These are phyloP conservation scores for Agonopterix alstromeriana DNA, from an alignment of 2,888 invertebrate species.

Conservation along the genomic window DNA sequence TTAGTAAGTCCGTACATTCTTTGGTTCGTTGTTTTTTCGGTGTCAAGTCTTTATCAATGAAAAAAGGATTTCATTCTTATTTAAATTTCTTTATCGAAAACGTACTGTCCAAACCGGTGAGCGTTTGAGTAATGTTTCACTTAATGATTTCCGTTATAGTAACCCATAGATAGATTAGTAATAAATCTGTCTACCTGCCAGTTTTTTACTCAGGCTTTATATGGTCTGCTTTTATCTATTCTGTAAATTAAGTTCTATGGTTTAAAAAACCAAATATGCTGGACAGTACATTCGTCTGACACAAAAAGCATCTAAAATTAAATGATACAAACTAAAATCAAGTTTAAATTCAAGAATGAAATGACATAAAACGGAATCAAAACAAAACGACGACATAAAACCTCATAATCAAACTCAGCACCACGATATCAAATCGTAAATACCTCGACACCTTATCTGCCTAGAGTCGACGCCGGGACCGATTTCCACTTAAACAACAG, in stretches of 20 bases:
- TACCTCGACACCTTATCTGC: conserved; percentile 71
- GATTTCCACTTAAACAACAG: conserved; percentile 69
- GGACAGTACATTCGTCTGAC: too few relatives aligned
- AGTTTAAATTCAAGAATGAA: conserved; percentile 8
- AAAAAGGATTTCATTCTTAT: conserved; percentile 73
- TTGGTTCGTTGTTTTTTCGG: conserved; percentile 60
- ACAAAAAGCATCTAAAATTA: background rate
- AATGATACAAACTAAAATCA: conserved; percentile 7
- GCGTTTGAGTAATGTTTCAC: conserved; percentile 50
- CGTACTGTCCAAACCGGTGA: conserved; percentile 44
- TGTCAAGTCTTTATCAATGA: conserved; percentile 76
- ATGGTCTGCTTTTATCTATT: background rate
- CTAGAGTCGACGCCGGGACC: conserved; percentile 55
- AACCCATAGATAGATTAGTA: background rate
- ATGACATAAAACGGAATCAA: conserved; percentile 41
- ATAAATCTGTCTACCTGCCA: background rate
- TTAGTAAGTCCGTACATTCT: conserved; percentile 72
- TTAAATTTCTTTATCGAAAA: conserved; percentile 65
- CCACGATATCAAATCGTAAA: conserved; percentile 63
- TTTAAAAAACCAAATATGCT: background rate
- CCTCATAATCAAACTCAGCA: conserved; percentile 31
- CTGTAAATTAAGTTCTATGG: background rate
- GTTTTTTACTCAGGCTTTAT: background rate
- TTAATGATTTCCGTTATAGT: conserved; percentile 10
- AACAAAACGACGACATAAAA: conserved; percentile 49